Conservation (phyloP, 2,797 vertebrate genomes). For the Anabacerthia variegaticeps region DNA sequence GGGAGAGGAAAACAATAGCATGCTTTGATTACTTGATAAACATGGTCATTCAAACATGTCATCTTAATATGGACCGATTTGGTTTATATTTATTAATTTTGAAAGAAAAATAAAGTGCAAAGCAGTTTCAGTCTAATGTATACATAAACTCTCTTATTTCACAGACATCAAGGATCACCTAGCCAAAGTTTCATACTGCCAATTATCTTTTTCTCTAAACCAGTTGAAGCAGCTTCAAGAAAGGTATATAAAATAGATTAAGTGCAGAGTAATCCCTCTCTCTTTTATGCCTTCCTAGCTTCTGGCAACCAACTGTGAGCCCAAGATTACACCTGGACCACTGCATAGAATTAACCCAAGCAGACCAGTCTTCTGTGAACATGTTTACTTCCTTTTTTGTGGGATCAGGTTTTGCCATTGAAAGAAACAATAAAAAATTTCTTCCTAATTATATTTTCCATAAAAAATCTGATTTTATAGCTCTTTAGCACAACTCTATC, state of each 20-base stretch:
- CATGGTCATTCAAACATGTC: fast-evolving
- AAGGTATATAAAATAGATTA: not conserved
- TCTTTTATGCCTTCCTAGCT: not conserved
- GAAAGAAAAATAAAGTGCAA: not conserved
- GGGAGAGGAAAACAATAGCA: not conserved
- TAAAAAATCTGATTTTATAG: not conserved
- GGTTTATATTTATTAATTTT: not conserved
- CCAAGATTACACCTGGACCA: not conserved
- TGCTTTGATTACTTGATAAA: not conserved
- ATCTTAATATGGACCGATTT: not conserved
- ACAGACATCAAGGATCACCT: not conserved
- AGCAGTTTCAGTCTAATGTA: not conserved
- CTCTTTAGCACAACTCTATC: not conserved
- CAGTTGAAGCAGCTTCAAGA: not conserved
- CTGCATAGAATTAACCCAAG: not conserved
- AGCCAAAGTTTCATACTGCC: not conserved
- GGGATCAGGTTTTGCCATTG: not conserved
- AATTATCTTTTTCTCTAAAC: not conserved
- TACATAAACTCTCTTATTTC: not conserved
- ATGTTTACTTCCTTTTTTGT: not conserved
- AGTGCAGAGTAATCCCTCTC: not conserved
- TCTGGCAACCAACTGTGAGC: not conserved
- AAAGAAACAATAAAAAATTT: not conserved
- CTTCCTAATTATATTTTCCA: not conserved
- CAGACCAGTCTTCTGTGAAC: not conserved